Base-by-base conservation (phyloP, 2,888 invertebrate genomes). In the Drosophila sordidula region DNA sequence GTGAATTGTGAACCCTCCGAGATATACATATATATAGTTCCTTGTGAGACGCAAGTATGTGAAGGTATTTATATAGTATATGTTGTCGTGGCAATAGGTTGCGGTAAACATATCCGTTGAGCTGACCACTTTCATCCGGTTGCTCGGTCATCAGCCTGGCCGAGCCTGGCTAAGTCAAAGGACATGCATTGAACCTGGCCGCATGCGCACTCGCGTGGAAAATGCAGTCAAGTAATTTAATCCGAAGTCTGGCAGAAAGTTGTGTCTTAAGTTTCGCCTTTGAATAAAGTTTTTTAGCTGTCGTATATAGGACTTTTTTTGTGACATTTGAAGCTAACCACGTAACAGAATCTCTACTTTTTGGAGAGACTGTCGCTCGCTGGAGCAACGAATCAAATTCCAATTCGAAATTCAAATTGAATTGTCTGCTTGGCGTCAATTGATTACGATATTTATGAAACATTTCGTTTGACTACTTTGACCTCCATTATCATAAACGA, bases 401-500 rank as follows among this genome's bases (percentile, higher is more conserved):
- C 86, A 84, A 84, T 62, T 73, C 55, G 45, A 56, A 65, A 73
- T 63, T 78, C 58, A 76, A 83, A 75, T 78, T 80, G 62, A 70
- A 78, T 80, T 78, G 70, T 74, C 59, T 63, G 54, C 38, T 64
- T 65, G 78, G 66, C 62, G 81, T 67, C 70, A 89, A 89, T 90
- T 90, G 88, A 87, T 90, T 89, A 87, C 78, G 76, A 80, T 87
- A 89, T 90, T 90, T 90, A 82, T 90, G 78, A 85, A 86, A 89
- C 90, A 90, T 85, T 91, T 80, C 87, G 74, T 87, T 90, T 91
- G 91, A 91, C 91, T 86, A 81, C 74, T 82, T 78, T 90, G 90
- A 90, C 91, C 91, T 86, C 90, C 87, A 89, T 91, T 90, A 91
- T 91, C 90, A 87, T 90, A 80, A 75, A 64, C 79, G 75, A 61